Evolutionary conservation across 2,888 invertebrate species (phyloP).

Genomic region (Andricus curvator): DNA sequence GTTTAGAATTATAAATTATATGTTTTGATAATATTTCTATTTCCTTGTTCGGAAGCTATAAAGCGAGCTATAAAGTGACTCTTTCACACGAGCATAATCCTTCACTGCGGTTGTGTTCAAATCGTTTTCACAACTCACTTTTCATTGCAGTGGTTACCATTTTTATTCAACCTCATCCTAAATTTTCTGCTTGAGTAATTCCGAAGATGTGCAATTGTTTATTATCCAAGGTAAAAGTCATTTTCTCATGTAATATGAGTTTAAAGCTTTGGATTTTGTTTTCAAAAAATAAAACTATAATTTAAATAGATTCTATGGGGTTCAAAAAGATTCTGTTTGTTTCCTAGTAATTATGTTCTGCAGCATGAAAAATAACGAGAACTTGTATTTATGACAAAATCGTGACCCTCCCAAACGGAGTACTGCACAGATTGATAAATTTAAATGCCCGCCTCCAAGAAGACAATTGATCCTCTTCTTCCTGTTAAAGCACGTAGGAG

Average conservation of each 20-base stretch:
- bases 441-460: constrained; percentile 4
- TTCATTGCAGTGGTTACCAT: background rate
- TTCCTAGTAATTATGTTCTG: too few species aligned
- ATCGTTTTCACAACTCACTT: background rate
- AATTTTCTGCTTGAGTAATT: background rate
- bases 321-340: too few species aligned
- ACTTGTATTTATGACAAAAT: background rate
- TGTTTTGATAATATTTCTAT: background rate
- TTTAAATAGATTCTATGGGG: too few species aligned
- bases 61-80: background rate
- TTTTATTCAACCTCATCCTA: constrained; percentile 5
- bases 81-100: background rate
- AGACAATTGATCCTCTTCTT: constrained; percentile 57
- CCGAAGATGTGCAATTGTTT: background rate
- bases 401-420: background rate
- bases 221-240: background rate
- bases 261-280: background rate
- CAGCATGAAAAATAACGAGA: too few species aligned
- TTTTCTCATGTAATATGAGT: background rate
- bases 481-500: constrained; percentile 51
- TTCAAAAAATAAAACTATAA: background rate
- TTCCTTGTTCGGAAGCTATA: background rate
- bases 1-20: background rate
- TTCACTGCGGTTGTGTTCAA: background rate
- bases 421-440: constrained; percentile 12